Base-by-base conservation (phyloP, 2,113 vertebrate species). In the Turnix velox region DNA sequence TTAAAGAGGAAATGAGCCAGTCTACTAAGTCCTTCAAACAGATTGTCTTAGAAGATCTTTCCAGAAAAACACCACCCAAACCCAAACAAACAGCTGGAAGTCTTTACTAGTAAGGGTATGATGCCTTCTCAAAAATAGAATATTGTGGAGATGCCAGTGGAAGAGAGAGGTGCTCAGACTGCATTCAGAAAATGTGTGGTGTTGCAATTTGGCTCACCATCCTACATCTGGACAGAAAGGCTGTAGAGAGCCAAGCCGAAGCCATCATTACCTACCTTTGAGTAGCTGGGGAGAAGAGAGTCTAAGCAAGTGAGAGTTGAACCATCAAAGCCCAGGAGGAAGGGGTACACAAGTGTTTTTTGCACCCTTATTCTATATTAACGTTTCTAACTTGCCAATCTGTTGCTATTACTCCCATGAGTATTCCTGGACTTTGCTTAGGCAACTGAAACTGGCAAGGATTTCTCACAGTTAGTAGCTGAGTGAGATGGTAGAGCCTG, bases 391-490 rank as follows among this genome's bases (percentile, higher is more conserved):
- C 52, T 74, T 30, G 4, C 58, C 78, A 91, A 5, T 80, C 79
- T 95, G 62, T 83, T 93, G 75, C 78, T 85, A 0, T 95, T 91
- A 54, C 68, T 93, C 48, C 55, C 84, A 59, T 79, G 85, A 94
- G 63, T 94, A 73, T 94, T 86, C 75, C 76, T 88, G 94, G 90
- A 80, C 92, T 90, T 91, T 80, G 82, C 85, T 94, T 79, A 93
- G 88, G 76, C 72, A 94, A 71, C 67, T 0, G 0, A 59, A 88
- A 55, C 75, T 95, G 94, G 88, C 78, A 83, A 80, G 79, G 72
- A 77, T 90, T 86, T n/a, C 82, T 93, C 84, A 9, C 76, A 80
- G 79, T 31, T 90, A 92, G 1, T 88, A 88, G 35, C 79, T 90
- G 69, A 66, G 71, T 59, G 92, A 93, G 69, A 57, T 90, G 85